These are phyloP conservation scores for Thyatira batis DNA, from an alignment of 2,888 invertebrate species.

Conservation along the genomic window DNA sequence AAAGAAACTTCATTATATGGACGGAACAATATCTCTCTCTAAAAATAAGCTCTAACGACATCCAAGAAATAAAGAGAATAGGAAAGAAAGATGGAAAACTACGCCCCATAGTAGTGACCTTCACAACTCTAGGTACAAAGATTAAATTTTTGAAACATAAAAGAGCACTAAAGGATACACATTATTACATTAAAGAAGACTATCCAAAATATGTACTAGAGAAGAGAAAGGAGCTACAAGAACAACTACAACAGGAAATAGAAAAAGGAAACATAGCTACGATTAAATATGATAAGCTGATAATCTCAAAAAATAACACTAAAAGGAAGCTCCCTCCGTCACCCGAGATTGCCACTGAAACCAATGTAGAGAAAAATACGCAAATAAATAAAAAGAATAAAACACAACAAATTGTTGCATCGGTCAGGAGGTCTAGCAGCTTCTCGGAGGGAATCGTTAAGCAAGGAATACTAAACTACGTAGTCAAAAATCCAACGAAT, in stretches of 20 bases:
- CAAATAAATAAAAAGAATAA: background rate
- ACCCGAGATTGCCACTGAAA: background rate
- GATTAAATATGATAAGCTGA: conserved; percentile 7
- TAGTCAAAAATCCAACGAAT: background rate
- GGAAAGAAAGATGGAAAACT: conserved; percentile 5
- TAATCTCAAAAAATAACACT: conserved; percentile 3
- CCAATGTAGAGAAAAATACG: background rate
- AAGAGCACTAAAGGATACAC: conserved; percentile 6
- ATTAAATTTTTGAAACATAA: conserved; percentile 7
- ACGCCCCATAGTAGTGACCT: conserved; percentile 7
- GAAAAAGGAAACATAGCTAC: conserved; percentile 6
- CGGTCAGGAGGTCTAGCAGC: background rate
- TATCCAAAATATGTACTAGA: conserved; percentile 9
- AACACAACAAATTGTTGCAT: background rate
- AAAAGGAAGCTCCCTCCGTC: no score
- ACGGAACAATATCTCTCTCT: conserved; percentile 5
- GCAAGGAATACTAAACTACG: conserved; percentile 5
- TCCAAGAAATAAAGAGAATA: conserved; percentile 1
- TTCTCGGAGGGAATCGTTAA: background rate
- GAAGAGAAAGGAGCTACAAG: conserved; percentile 9
- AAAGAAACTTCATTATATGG: conserved; percentile 8
- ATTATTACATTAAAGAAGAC: conserved; percentile 9
- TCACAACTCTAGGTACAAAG: conserved; percentile 7
- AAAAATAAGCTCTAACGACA: conserved; percentile 7
- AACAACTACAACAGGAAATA: conserved; percentile 4